These are phyloP conservation scores for Pocillopora damicornis DNA, from an alignment of 64 coral and sea anemone genomes.

Conservation along the genomic window DNA sequence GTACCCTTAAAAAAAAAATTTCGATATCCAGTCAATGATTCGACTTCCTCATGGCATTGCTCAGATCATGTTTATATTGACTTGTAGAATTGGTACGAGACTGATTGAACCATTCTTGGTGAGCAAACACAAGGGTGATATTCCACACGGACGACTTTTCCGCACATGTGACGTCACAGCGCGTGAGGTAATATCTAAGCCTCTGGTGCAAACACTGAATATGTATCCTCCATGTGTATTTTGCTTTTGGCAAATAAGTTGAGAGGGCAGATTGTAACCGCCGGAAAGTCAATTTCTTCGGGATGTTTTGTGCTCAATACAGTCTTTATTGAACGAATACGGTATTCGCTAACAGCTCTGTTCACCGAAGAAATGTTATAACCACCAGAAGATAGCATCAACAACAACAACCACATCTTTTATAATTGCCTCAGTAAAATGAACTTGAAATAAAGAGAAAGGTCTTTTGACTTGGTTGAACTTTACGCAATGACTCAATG, in stretches of 20 bases:
- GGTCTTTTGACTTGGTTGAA: no score
- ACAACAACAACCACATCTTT: conserved; percentile 16
- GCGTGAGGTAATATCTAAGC: conserved; percentile 23
- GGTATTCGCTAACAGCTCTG: conserved; percentile 43
- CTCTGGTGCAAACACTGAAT: conserved; percentile 13
- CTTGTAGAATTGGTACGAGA: no score
- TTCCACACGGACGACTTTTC: neutral
- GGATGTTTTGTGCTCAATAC: conserved; percentile 22
- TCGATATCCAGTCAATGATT: no score
- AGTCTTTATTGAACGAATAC: conserved; percentile 51
- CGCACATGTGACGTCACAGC: conserved; percentile 5
- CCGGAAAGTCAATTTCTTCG: conserved; percentile 32
- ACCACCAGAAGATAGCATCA: conserved; percentile 33
- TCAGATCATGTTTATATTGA: no score
- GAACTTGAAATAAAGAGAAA: no score
- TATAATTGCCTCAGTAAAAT: no score
- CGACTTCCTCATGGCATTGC: no score
- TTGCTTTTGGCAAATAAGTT: conserved; percentile 36
- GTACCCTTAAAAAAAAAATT: no score
- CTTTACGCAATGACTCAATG: no score
- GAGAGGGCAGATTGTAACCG: conserved; percentile 59
- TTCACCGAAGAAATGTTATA: conserved; percentile 14
- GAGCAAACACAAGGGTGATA: no score
- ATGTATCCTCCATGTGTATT: neutral
- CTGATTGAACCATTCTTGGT: no score